A percentile compares a stretch with the other conserved stretches of the same genome.
Conservation (phyloP, 2,113 vertebrate species). For the Pseudolaguvia tuberculata region DNA sequence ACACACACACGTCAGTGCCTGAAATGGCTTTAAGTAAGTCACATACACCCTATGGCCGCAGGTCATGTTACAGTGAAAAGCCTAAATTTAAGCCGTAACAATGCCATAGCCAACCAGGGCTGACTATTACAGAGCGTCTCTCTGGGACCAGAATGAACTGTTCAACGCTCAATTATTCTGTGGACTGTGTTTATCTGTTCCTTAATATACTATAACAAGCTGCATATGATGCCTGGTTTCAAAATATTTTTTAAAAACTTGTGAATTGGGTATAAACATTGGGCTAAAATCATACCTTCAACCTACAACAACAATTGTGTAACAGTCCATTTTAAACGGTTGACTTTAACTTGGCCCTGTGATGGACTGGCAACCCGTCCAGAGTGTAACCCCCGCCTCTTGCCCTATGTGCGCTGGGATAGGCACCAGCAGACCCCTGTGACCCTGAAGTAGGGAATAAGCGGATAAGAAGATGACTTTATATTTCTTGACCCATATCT, state of each 20-base stretch:
- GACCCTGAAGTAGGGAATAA: no score
- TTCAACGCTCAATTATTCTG: not conserved
- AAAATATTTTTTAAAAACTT: no score
- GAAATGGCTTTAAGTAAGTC: not conserved
- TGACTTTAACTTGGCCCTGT: not conserved
- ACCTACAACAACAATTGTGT: not conserved
- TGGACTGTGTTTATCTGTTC: not conserved
- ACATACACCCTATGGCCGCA: not conserved
- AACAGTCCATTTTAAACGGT: not conserved
- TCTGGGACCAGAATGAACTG: not conserved
- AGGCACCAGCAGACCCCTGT: no score
- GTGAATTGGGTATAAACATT: no score
- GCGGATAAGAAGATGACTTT: no score
- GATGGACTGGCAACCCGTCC: no score
- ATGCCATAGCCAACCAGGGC: not conserved
- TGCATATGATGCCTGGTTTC: not conserved
- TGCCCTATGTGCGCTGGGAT: no score
- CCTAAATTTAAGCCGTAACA: not conserved
- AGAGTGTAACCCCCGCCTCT: no score
- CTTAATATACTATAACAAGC: not conserved
- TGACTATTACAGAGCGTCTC: not conserved
- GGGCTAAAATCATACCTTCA: no score
- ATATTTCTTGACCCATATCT: not conserved
- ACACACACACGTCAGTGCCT: not conserved
- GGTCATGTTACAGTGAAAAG: not conserved